phyloP scores from a whole-genome alignment of 2,797 vertebrate species.

The Nasua narica region DNA sequence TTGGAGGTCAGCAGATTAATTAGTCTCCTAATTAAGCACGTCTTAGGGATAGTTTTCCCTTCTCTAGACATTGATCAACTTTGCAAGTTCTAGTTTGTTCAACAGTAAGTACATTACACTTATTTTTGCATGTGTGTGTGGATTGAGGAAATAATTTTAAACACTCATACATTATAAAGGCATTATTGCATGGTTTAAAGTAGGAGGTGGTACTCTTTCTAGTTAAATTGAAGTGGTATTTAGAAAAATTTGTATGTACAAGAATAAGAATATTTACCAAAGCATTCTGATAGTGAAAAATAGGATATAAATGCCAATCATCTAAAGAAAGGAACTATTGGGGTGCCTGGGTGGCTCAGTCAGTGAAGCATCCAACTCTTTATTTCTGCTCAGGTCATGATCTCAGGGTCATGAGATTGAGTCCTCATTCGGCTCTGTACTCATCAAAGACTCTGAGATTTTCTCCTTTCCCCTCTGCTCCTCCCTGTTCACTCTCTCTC shows the following conservation, averaged over 20 bases:
- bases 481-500: too few species aligned
- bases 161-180: background rate
- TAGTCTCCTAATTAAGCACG: constrained; percentile 91
- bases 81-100: background rate
- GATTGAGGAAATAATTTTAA: constrained; percentile 11
- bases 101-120: background rate
- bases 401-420: too few species aligned
- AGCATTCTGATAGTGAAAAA: background rate
- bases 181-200: background rate
- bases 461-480: too few species aligned
- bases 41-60: constrained; percentile 19
- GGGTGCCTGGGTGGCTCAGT: too few species aligned
- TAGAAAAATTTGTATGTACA: background rate
- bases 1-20: constrained; percentile 89
- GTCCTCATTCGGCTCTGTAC: too few species aligned
- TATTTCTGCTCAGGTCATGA: too few species aligned
- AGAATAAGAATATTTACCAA: background rate
- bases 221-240: background rate
- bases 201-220: background rate
- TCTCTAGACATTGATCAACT: background rate
- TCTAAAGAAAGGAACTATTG: too few species aligned
- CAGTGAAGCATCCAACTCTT: too few species aligned
- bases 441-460: too few species aligned
- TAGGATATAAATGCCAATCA: background rate
- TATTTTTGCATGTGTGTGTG: background rate